Base-by-base conservation (phyloP, 2,113 vertebrate genomes). In the Rhinoderma darwinii region DNA sequence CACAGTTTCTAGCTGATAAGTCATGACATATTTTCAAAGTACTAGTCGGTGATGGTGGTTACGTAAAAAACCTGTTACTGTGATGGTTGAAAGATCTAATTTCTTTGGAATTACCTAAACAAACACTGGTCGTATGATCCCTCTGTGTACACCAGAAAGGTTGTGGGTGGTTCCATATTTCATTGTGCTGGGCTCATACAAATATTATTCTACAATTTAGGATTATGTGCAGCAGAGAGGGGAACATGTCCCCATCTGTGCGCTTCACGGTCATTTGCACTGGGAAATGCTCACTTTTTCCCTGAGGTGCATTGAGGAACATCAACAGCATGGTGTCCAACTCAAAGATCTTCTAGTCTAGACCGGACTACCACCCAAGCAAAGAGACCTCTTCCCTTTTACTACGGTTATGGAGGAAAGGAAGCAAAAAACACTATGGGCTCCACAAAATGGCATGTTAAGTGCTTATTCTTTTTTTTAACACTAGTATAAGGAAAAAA, bases 121-220 rank as follows among this genome's bases (percentile, higher is more conserved):
- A 47, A 15, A 27, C 25, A 47, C 74, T 4, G n/a, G 44, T 18
- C 27, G 44, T 17, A 77, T 18, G 14, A 50, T 32, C 30, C 68
- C 37, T 41, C n/a, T 50, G 25, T 51, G 50, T 47, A 77, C 74
- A 50, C 15, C 27, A 18, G 11, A 18, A 43, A 35, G 68, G 68
- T 72, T 75, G 41, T 44, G 27, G 73, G 17, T 75, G 12, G 20
- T 9, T 47, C 39, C 20, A 47, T 75, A 27, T 75, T 75, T 47
- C 39, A 47, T 75, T 44, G 12, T 27, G 41, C 41, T 75, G 20
- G 2, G 12, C 41, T 75, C 73, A 44, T 27, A 44, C n/a, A 75
- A 44, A 75, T 75, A 44, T 75, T 74, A 41, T 74, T 74, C 39
- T 74, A 41, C 10, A 43, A 43, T 74, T 74, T 14, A 14, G 70